Evolutionary conservation across 2,113 vertebrate genomes (phyloP).

Genomic region (Leptocoma aspasia): DNA sequence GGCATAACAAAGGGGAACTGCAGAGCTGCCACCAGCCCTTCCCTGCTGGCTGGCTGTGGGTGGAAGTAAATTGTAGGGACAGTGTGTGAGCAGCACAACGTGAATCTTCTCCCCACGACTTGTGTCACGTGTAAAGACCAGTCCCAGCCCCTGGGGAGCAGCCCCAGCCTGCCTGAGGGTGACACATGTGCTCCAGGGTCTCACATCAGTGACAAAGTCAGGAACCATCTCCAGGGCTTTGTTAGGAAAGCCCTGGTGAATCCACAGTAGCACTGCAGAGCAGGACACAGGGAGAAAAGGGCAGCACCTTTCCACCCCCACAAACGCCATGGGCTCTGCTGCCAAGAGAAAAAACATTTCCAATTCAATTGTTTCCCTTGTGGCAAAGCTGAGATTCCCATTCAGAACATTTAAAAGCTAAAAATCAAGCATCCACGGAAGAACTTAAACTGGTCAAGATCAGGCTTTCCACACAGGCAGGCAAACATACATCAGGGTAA

Average conservation of each 20-base stretch:
- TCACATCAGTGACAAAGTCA: neutral
- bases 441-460: conserved; percentile 15
- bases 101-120: neutral
- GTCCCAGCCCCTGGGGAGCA: neutral
- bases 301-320: neutral
- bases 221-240: neutral
- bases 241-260: neutral
- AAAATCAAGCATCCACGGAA: conserved; percentile 34
- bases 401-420: conserved; percentile 42
- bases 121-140: neutral
- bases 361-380: conserved; percentile 41
- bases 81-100: neutral
- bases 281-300: neutral
- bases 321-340: neutral
- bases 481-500: neutral
- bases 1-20: neutral
- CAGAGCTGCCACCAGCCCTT: neutral
- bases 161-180: neutral
- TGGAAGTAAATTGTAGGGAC: neutral
- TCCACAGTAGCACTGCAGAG: neutral
- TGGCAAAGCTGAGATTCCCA: conserved; percentile 34
- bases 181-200: neutral
- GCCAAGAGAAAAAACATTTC: conserved; percentile 50
- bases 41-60: neutral
- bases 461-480: neutral